phyloP scores from a whole-genome alignment of 2,888 invertebrate genomes.

The Sussaba pulchella region DNA sequence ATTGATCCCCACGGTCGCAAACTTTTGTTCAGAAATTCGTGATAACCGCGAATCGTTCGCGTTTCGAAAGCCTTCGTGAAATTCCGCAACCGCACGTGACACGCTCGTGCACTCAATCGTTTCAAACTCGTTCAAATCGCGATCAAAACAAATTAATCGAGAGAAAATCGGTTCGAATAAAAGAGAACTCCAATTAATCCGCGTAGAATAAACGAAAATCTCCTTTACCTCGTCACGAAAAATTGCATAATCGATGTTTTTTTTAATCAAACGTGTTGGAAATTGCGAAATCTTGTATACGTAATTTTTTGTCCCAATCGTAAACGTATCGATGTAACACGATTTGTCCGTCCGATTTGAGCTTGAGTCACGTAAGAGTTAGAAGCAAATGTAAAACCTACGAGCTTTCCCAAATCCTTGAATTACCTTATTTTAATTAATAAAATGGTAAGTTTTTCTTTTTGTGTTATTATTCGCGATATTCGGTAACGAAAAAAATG shows the following conservation, averaged over 20 bases:
- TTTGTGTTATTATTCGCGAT: too few relatives aligned
- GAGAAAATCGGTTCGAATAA: too few relatives aligned
- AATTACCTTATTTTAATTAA: conserved; percentile 47
- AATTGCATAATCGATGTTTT: conserved; percentile 14
- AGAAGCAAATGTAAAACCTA: conserved; percentile 29
- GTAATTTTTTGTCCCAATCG: conserved; percentile 10
- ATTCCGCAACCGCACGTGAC: not conserved
- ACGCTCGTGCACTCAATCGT: not conserved
- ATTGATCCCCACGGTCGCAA: conserved; percentile 53
- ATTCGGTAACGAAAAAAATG: not conserved
- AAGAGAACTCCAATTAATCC: too few relatives aligned
- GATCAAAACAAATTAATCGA: too few relatives aligned
- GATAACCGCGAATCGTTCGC: not conserved
- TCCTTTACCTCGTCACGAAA: not conserved
- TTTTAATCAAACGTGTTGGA: conserved; percentile 4
- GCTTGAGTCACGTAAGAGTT: too few relatives aligned
- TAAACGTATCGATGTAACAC: conserved; percentile 6
- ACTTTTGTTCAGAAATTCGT: conserved; percentile 51
- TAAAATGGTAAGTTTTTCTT: conserved; percentile 56
- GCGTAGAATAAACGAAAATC: not conserved
- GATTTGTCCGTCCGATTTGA: conserved; percentile 43
- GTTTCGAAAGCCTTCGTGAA: not conserved
- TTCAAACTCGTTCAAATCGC: too few relatives aligned
- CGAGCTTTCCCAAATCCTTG: conserved; percentile 50
- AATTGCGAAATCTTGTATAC: conserved; percentile 40